A percentile compares a stretch with the other conserved stretches of the same genome.
Evolutionary conservation across 2,113 vertebrate genomes (phyloP).

Genomic region (Pycnonotus jocosus): DNA sequence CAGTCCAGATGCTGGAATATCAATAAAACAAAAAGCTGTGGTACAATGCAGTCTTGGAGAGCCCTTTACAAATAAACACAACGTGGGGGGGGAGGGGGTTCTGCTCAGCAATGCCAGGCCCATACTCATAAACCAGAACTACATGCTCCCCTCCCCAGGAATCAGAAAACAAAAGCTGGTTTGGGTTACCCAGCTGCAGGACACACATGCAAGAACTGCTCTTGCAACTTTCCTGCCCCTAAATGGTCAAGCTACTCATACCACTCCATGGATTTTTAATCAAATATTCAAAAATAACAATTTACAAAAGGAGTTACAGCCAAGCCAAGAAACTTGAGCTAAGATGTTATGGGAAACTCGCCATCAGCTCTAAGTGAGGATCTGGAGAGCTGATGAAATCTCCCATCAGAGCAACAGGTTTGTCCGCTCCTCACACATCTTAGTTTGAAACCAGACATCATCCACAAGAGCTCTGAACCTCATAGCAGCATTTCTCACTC

Average conservation of each 20-base stretch:
- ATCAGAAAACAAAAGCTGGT: neutral
- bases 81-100: rapidly evolving
- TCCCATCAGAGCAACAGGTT: neutral
- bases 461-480: neutral
- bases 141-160: neutral
- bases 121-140: neutral
- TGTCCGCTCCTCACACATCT: neutral
- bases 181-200: neutral
- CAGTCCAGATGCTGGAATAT: neutral
- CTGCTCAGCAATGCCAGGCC: neutral
- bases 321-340: neutral
- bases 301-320: neutral
- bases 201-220: neutral
- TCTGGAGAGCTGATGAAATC: neutral
- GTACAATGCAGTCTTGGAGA: neutral
- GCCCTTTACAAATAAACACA: neutral
- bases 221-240: neutral
- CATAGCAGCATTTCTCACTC: neutral
- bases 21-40: neutral
- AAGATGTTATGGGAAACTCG: neutral
- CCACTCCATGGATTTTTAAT: neutral
- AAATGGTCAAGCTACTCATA: neutral
- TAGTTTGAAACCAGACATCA: neutral
- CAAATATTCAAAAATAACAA: neutral
- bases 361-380: neutral